These are phyloP conservation scores for Clostera curtula DNA, from an alignment of 2,888 invertebrate genomes.

Conservation along the genomic window DNA sequence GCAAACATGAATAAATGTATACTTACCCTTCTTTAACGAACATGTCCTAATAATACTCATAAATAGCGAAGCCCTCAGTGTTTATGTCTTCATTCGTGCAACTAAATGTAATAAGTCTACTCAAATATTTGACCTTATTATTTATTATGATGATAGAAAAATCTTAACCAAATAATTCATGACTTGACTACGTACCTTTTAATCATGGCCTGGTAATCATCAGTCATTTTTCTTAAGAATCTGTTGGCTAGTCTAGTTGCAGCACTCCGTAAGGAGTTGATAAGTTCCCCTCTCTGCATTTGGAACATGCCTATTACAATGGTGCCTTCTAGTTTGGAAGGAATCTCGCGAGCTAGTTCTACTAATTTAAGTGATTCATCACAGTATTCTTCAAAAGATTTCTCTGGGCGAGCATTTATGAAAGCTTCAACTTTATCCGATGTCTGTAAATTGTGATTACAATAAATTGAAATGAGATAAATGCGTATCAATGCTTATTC, in stretches of 20 bases:
- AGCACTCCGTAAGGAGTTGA: slow-evolving; percentile 79
- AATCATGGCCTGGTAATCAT: slow-evolving; percentile 86
- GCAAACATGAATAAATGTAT: too few relatives aligned
- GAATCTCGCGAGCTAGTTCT: slow-evolving; percentile 76
- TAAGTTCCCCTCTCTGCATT: slow-evolving; percentile 86
- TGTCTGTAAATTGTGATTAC: slow-evolving; percentile 52
- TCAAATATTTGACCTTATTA: too few relatives aligned
- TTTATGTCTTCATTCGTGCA: too few relatives aligned
- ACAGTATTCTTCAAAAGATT: slow-evolving; percentile 78
- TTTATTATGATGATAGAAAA: too few relatives aligned
- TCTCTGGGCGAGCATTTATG: slow-evolving; percentile 75
- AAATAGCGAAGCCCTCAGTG: too few relatives aligned
- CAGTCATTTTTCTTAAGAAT: slow-evolving; percentile 83
- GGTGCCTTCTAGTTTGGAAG: slow-evolving; percentile 76
- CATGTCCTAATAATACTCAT: too few relatives aligned
- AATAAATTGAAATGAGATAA: background rate
- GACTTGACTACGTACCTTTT: slow-evolving; percentile 74
- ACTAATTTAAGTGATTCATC: slow-evolving; percentile 77
- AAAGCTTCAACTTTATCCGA: slow-evolving; percentile 79
- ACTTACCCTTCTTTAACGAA: too few relatives aligned
- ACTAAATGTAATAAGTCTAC: too few relatives aligned
- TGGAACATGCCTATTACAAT: slow-evolving; percentile 89
- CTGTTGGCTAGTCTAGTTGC: slow-evolving; percentile 81
- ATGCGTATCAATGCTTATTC: background rate
- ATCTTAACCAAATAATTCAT: slow-evolving; percentile 4